These are phyloP conservation scores for Hyphantria cunea DNA, from an alignment of 1,140 invertebrate species.

Conservation along the genomic window DNA sequence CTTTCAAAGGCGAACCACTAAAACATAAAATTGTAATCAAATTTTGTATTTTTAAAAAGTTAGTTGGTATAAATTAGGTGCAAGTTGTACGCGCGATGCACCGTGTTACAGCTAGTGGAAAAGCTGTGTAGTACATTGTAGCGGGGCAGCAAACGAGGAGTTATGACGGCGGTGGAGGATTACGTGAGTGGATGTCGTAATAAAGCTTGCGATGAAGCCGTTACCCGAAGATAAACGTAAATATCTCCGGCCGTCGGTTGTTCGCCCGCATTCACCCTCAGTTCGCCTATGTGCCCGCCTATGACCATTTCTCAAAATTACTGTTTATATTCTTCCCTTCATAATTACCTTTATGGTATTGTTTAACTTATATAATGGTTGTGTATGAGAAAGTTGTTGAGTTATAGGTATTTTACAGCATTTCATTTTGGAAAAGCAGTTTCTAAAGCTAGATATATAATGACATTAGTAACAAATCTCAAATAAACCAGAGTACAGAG, in stretches of 20 bases:
- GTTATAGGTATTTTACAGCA: slow-evolving; percentile 16
- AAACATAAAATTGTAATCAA: no score
- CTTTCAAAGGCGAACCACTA: no score
- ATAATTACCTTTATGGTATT: slow-evolving; percentile 35
- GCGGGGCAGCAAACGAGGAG: slow-evolving; percentile 74
- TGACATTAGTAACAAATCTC: no score
- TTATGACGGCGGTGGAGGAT: slow-evolving; percentile 78
- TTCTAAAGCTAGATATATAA: no score
- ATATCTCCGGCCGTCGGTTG: slow-evolving; percentile 72
- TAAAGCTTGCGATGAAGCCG: slow-evolving; percentile 81
- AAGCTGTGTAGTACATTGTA: slow-evolving; percentile 73
- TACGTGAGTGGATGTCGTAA: slow-evolving; percentile 82
- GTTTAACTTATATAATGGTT: slow-evolving; percentile 20
- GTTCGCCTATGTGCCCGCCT: slow-evolving; percentile 24
- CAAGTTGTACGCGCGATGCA: no score
- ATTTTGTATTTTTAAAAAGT: no score
- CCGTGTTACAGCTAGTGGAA: slow-evolving; percentile 52
- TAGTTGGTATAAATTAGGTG: no score
- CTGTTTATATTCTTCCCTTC: slow-evolving; percentile 33
- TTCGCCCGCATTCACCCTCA: slow-evolving; percentile 41
- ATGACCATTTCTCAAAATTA: slow-evolving; percentile 18
- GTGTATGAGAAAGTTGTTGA: slow-evolving; percentile 9
- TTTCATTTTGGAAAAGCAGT: neutral
- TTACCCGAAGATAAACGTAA: slow-evolving; percentile 81
- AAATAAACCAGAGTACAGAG: neutral